A percentile compares a stretch with the other conserved stretches of the same genome.
These are phyloP conservation scores for Lagothrix lagotricha DNA, from an alignment of 2,797 vertebrate genomes.

Conservation along the genomic window DNA sequence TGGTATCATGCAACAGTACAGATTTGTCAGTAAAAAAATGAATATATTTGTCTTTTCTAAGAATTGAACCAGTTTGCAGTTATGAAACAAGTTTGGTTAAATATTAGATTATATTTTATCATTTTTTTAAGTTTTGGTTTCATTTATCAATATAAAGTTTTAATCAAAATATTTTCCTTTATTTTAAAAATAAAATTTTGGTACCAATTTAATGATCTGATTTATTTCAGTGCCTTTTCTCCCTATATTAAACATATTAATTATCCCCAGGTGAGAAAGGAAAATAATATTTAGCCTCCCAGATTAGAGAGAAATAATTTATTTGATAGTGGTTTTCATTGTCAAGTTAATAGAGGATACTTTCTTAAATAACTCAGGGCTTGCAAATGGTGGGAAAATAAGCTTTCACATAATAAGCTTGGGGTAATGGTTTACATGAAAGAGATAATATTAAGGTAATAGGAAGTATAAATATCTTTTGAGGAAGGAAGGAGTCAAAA, in stretches of 20 bases:
- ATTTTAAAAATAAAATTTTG: constrained; percentile 24
- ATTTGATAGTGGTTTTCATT: constrained; percentile 43
- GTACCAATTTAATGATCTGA: not conserved
- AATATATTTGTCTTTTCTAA: not conserved
- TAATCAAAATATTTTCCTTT: not conserved
- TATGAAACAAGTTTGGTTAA: constrained; percentile 19
- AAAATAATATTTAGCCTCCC: constrained; percentile 30
- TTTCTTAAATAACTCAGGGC: constrained; percentile 27
- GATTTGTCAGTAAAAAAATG: not conserved
- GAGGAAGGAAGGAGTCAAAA: not conserved
- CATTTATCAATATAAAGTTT: constrained; percentile 14
- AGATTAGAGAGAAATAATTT: constrained; percentile 46
- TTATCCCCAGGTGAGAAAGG: not conserved
- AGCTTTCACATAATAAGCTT: not conserved
- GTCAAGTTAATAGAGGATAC: constrained; percentile 14
- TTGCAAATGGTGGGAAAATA: constrained; percentile 1
- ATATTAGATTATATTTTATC: constrained; percentile 25
- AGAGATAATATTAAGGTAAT: constrained; percentile 4
- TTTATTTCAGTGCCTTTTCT: constrained; percentile 21
- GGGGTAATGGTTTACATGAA: constrained; percentile 17
- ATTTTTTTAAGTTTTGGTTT: constrained; percentile 43
- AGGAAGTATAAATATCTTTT: not conserved
- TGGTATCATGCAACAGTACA: not conserved
- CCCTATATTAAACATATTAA: constrained; percentile 4
- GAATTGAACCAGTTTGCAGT: not conserved